Conservation (phyloP, 2,113 vertebrate genomes). For the Gallinago paraguaiae region DNA sequence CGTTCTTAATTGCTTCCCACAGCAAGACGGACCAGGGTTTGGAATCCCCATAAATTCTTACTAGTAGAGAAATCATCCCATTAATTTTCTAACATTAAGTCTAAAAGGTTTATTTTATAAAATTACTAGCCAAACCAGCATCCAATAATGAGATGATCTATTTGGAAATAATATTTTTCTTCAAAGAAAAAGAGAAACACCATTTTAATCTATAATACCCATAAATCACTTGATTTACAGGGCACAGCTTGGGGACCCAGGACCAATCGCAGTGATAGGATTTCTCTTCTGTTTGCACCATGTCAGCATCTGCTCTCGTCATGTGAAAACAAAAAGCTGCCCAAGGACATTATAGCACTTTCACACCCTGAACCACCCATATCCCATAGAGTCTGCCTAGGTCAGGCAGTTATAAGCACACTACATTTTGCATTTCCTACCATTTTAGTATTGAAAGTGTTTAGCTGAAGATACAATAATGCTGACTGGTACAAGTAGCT, state of each 20-base stretch:
- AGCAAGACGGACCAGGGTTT: neutral
- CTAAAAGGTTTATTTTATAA: neutral
- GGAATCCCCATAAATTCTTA: neutral
- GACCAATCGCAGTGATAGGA: neutral
- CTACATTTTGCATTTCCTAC: neutral
- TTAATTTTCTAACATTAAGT: slow-evolving; percentile 10
- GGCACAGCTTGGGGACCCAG: neutral
- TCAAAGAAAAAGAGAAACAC: neutral
- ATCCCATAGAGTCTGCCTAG: neutral
- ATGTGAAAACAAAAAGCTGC: slow-evolving; percentile 29
- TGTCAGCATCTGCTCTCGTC: slow-evolving; percentile 33
- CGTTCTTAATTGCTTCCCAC: neutral
- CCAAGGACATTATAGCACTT: slow-evolving; percentile 15
- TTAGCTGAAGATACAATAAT: neutral
- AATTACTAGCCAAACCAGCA: neutral
- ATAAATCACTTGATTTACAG: slow-evolving; percentile 32
- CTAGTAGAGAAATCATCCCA: neutral
- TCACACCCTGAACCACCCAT: neutral
- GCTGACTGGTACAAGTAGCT: neutral
- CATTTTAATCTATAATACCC: neutral
- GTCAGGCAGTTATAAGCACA: neutral
- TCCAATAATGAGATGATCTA: neutral
- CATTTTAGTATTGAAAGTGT: neutral
- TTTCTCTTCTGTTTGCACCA: slow-evolving; percentile 1
- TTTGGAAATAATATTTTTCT: neutral